Evolutionary conservation across 2,797 vertebrate genomes (phyloP), one percentile per base, ranked within the genome.

Genomic region (Phrynocephalus forsythii): DNA sequence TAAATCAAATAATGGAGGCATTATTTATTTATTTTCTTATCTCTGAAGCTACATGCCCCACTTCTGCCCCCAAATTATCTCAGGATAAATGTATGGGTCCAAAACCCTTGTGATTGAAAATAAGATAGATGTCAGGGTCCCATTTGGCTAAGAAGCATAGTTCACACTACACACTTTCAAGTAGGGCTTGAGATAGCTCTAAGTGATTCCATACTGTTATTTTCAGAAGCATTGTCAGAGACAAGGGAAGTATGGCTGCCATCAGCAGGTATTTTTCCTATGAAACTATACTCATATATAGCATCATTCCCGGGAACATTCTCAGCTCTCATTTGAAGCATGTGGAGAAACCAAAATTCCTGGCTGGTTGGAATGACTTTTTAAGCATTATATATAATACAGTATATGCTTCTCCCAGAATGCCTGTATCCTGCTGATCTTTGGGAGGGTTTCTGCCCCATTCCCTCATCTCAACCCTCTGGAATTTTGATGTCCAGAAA

Each of bases 21-120:
- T 52, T 75, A 75, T 84, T 33, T 73, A 72, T 73, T 73, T 78
- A 78, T 85, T 68, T 56, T 30, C 33, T 83, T 52, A 56, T 2
- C 10, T 3, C 44, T 85, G 50, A 69, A 83, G 76, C 6, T 66
- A 63, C 18, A 67, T 38, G 66, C 18, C 20, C 26, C 4, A 5
- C 13, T 7, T 30, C 5, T 4, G 18, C n/a, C 20, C 66, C 26
- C 15, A 38, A 84, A 63, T 56, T 48, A 83, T n/a, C 5, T 18
- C 44, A 60, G 33, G 68, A 18, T 6, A 52, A 77, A 78, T 24
- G 9, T 68, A 22, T 30, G 11, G 38, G 38, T 44, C 38, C 38
- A 44, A 44, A 44, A 44, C 38, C 38, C 33, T 33, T 33, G 33
- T 56, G 52, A 11, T 56, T 56, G 8, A 56, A 56, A 11, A 56